These are phyloP conservation scores for Sminthurides aquaticus DNA, from an alignment of 2,888 invertebrate genomes.

Conservation along the genomic window DNA sequence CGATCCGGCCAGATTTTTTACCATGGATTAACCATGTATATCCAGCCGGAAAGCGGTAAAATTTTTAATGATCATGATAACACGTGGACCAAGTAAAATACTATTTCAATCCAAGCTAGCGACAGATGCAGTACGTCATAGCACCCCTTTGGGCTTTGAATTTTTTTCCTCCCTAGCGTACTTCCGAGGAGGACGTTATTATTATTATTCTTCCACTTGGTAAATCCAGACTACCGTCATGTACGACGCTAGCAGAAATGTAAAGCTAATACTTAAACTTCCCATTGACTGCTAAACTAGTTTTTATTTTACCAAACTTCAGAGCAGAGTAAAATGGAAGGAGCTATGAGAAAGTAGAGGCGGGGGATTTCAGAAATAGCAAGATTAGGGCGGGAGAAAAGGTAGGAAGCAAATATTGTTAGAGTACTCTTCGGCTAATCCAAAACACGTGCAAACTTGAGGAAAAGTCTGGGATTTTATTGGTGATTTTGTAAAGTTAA, in stretches of 20 bases:
- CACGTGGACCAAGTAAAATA: background rate
- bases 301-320: too few species aligned
- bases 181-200: background rate
- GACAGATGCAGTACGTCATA: too few species aligned
- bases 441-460: background rate
- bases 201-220: background rate
- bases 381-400: too few species aligned
- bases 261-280: background rate
- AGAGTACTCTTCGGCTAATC: too few species aligned
- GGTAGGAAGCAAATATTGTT: background rate
- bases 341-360: too few species aligned
- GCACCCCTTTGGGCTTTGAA: background rate
- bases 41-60: background rate
- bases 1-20: too few species aligned
- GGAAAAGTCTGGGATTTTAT: background rate
- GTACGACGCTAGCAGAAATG: background rate
- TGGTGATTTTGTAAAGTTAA: background rate
- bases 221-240: background rate
- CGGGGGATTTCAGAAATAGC: too few species aligned
- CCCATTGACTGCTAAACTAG: too few species aligned
- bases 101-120: too few species aligned
- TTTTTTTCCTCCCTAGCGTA: background rate
- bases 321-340: too few species aligned
- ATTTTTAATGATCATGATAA: background rate
- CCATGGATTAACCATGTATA: too few species aligned